Base-by-base conservation (phyloP, 2,888 invertebrate species). In the Harpalus rufipes region DNA sequence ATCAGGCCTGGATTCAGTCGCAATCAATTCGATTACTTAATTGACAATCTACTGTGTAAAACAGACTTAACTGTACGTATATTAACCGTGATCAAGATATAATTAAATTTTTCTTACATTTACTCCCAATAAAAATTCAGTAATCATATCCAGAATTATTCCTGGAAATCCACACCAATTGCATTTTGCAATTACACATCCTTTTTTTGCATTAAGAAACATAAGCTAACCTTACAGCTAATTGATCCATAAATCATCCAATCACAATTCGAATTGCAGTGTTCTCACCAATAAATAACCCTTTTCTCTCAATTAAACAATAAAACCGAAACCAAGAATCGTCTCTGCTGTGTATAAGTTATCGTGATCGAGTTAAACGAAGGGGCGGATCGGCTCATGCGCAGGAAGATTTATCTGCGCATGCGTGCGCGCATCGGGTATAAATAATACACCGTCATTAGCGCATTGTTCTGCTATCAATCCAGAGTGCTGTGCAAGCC, bases 401-500 rank as follows among this genome's bases (percentile, higher is more conserved):
- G 65, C 65, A 16, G 41, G 21, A 81, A 65, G 81, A 81, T 81
- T 68, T 68, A 81, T 81, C 58, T 81, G 72, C 68, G 44, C 25
- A 44, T n/a, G 41, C 56, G 44, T 25, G 25, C 12, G 25, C 44
- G 81, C 81, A 41, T 32, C 65, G 16, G 65, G 81, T 81, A 81
- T 81, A 81, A 81, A 81, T 81, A 81, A 81, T 81, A 32, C 65
- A 8, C n/a, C 32, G 81, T 81, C 81, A 81, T 81, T 81, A 81
- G 81, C 44, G 81, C 81, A 81, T 81, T 81, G 81, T 81, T 81
- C 81, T 44, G 81, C 81, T 81, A 81, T 81, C 81, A 63, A 44
- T 81, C 81, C 78, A 25, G 56, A 25, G 56, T 56, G n/a, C 18
- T 56, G n/a, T 58, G 14, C 78, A 32, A 12, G 78, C 78, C 78